Base-by-base conservation (phyloP, 2,797 vertebrate species). In the Sparidentex hasta region DNA sequence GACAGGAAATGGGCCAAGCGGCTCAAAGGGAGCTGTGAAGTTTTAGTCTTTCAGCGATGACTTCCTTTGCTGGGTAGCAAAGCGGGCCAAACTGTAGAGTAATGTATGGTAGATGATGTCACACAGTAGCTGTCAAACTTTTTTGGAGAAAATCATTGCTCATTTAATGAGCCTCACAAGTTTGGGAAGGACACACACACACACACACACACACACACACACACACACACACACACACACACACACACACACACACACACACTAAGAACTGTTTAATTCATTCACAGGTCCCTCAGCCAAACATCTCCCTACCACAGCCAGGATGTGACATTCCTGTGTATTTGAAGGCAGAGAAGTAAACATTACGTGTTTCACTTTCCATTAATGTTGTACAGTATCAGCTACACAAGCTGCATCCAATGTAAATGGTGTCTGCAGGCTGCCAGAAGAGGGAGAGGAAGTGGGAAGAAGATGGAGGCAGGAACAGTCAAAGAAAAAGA, bases 401-500 rank as follows among this genome's bases (percentile, higher is more conserved):
- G 72, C 72, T 52, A 23, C 76, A 75, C 21, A 63, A 76, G 74
- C 71, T 74, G 54, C 47, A 63, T 55, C 72, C 68, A 79, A 76
- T 84, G 80, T 72, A 79, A 85, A 81, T 75, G 41, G 71, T 57
- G 21, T 80, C 72, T 82, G 57, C 74, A 66, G 77, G 59, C 71
- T 58, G 80, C 44, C 57, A 65, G 64, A 38, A 29, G 62, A 71
- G 21, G 41, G 7, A 78, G 67, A 58, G 62, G 52, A 33, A 11
- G 23, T 63, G 38, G 63, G 33, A 47, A 43, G 33, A 62, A 29
- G 44, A 81, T 12, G n/a, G 8, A 68, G 29, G 74, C 54, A 38
- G 69, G 63, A 74, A 29, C 1, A 65, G 23, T 29, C 44, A 25
- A 59, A 27, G 73, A 65, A 23, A 67, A 54, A 51, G 63, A 71